Percentiles rank a stretch among this genome's conserved stretches.
phyloP scores from a whole-genome alignment of 2,888 invertebrate genomes.

The Lordiphosa fenestrarum region DNA sequence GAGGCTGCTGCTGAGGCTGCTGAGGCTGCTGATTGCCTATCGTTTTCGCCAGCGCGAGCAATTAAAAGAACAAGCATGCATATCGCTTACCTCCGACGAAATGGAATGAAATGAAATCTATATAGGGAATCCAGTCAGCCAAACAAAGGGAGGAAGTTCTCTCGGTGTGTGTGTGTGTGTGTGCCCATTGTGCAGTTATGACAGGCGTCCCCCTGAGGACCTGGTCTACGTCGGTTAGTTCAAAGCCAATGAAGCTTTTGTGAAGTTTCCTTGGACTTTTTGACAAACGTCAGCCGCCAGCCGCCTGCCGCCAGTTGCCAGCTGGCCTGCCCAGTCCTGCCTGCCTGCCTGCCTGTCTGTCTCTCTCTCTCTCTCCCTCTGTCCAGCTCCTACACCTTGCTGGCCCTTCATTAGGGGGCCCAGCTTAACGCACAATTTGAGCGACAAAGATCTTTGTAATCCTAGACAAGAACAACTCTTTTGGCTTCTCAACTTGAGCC shows the following conservation, averaged over 20 bases:
- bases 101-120: conserved; percentile 59
- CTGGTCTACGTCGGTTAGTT: conserved; percentile 34
- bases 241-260: conserved; percentile 22
- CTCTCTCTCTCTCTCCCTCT: background rate
- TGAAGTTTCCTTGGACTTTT: conserved; percentile 9
- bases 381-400: conserved; percentile 10
- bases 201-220: conserved; percentile 73
- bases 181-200: conserved; percentile 71
- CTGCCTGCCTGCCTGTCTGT: background rate
- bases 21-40: conserved; percentile 62
- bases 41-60: conserved; percentile 62
- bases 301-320: background rate
- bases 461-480: conserved; percentile 36
- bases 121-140: conserved; percentile 40
- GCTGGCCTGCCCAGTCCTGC: conserved; percentile 3
- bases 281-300: background rate
- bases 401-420: background rate
- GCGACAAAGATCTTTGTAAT: conserved; percentile 38
- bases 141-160: conserved; percentile 48
- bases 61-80: conserved; percentile 76
- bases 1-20: conserved; percentile 8
- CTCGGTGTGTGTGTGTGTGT: conserved; percentile 15
- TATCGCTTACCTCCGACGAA: conserved; percentile 64
- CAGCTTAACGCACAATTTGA: conserved; percentile 42
- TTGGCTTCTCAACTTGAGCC: conserved; percentile 51